phyloP scores from a whole-genome alignment of 1,140 invertebrate genomes.

The Oryzaephilus surinamensis region DNA sequence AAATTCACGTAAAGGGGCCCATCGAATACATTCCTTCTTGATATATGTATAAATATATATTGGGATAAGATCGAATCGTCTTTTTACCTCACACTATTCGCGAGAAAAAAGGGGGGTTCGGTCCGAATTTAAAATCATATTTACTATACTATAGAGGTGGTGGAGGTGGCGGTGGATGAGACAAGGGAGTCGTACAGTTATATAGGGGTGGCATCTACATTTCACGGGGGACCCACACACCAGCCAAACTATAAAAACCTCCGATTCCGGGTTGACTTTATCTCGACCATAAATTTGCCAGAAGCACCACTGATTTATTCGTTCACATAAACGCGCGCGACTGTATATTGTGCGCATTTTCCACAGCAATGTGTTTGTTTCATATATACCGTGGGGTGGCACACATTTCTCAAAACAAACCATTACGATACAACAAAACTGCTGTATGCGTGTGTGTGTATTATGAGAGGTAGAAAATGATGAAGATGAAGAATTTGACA shows the following conservation, averaged over 20 bases:
- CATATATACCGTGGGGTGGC: too few relatives aligned
- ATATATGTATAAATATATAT: too few relatives aligned
- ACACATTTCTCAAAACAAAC: background rate
- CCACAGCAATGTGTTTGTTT: too few relatives aligned
- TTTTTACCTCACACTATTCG: conserved; percentile 26
- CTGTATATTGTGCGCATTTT: conserved; percentile 9
- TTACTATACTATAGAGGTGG: conserved; percentile 16
- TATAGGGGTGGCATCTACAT: conserved; percentile 34
- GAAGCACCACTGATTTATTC: conserved; percentile 38
- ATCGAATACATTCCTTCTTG: too few relatives aligned
- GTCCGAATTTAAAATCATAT: conserved; percentile 35
- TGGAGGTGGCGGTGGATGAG: background rate
- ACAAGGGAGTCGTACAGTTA: conserved; percentile 7
- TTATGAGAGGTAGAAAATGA: background rate
- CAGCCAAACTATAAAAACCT: conserved; percentile 36
- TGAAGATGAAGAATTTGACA: background rate
- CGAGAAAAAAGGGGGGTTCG: too few relatives aligned
- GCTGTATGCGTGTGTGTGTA: background rate
- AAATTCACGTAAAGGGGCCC: too few relatives aligned
- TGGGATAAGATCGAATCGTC: conserved; percentile 23
- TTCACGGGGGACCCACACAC: conserved; percentile 35
- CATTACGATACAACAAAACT: background rate
- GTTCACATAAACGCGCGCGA: conserved; percentile 36
- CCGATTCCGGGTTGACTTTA: conserved; percentile 37
- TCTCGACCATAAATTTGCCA: conserved; percentile 38